These are phyloP conservation scores for Tonatia bakeri DNA, from an alignment of 2,113 vertebrate species.

Conservation along the genomic window DNA sequence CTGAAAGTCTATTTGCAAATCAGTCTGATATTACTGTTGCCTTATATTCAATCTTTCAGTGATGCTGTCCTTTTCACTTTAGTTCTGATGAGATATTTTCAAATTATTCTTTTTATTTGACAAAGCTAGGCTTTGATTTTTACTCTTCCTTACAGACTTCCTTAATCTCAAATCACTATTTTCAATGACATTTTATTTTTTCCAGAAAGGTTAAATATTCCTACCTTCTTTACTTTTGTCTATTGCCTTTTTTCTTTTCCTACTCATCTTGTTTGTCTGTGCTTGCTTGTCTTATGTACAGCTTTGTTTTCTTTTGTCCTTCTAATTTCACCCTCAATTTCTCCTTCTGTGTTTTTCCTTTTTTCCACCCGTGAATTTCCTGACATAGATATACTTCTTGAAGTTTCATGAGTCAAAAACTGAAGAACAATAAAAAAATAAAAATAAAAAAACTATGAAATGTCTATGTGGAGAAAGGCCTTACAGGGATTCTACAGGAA, in stretches of 20 bases:
- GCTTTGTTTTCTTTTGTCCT: neutral
- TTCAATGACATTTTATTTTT: neutral
- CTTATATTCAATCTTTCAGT: neutral
- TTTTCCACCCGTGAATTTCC: conserved; percentile 14
- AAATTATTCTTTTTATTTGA: neutral
- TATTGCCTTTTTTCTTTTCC: neutral
- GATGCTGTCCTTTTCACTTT: neutral
- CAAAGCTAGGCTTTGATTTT: neutral
- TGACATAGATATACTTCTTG: neutral
- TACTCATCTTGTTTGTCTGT: neutral
- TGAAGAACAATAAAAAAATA: neutral
- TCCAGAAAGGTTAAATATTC: neutral
- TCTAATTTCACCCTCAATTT: neutral
- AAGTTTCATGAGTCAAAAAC: conserved; percentile 39
- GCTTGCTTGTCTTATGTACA: neutral
- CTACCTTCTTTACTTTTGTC: neutral
- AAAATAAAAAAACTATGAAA: neutral
- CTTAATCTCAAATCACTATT: conserved; percentile 4
- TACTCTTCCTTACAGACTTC: neutral
- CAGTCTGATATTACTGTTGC: neutral
- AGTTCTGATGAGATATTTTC: conserved; percentile 18
- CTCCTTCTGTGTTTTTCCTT: neutral
- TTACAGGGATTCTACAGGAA: conserved; percentile 15
- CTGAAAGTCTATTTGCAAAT: neutral
- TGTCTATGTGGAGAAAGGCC: neutral